Evolutionary conservation across 2,888 invertebrate genomes (phyloP).

Genomic region (Zeuzera pyrina): DNA sequence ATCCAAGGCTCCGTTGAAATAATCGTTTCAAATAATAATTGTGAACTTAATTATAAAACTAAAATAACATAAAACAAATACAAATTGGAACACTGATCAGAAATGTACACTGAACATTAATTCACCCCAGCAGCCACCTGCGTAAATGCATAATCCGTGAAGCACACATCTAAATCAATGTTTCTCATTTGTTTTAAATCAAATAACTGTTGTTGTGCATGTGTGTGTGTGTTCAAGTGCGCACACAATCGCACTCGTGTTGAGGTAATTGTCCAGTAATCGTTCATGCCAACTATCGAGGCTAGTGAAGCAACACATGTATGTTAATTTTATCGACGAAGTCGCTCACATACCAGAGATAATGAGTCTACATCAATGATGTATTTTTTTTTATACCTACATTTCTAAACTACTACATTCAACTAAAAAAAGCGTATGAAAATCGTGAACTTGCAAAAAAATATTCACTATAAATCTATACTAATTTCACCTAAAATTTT

Average conservation of each 20-base stretch:
- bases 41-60: conserved; percentile 25
- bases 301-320: conserved; percentile 3
- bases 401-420: neutral
- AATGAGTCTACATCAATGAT: conserved; percentile 20
- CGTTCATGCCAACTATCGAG: neutral
- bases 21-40: neutral
- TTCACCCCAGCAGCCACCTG: conserved; percentile 22
- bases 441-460: conserved; percentile 7
- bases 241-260: neutral
- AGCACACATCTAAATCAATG: conserved; percentile 2
- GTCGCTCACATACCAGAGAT: conserved; percentile 71
- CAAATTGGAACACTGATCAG: conserved; percentile 19
- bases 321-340: conserved; percentile 26
- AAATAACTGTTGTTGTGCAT: conserved; percentile 25
- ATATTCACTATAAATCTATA: too few species aligned
- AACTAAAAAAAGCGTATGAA: conserved; percentile 1
- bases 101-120: conserved; percentile 44
- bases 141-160: conserved; percentile 15
- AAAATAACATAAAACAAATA: conserved; percentile 26
- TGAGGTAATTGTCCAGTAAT: too few species aligned
- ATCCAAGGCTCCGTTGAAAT: conserved; percentile 58
- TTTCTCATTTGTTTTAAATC: conserved; percentile 12
- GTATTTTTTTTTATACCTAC: conserved; percentile 2
- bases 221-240: conserved; percentile 31
- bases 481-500: too few species aligned